A percentile compares a stretch with the other conserved stretches of the same genome.
Conservation (phyloP, 64 coral and sea anemone species). For the Pocillopora verrucosa region DNA sequence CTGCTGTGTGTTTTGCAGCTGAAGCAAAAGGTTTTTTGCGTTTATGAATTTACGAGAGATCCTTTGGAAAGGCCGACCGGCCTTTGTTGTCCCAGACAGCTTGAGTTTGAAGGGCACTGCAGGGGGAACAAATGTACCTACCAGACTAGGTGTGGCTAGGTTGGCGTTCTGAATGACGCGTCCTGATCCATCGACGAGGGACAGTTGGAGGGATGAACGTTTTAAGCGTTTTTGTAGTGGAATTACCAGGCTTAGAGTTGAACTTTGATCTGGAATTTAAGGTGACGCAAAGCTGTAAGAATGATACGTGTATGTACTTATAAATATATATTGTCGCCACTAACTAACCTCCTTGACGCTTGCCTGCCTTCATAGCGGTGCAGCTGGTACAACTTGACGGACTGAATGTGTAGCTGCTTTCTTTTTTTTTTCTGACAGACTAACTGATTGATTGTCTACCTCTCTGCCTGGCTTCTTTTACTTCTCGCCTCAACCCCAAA, state of each 20-base stretch:
- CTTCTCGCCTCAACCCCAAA: no score
- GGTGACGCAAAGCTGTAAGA: not conserved
- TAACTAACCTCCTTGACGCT: no score
- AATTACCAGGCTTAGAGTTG: conserved; percentile 68
- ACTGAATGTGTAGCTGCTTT: not conserved
- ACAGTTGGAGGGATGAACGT: conserved; percentile 7
- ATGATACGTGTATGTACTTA: not conserved
- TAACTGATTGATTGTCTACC: not conserved
- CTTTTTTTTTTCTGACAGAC: not conserved
- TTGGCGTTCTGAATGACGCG: not conserved
- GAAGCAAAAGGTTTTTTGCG: conserved; percentile 53
- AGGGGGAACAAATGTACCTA: conserved; percentile 49
- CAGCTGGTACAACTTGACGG: no score
- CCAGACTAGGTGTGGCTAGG: conserved; percentile 23
- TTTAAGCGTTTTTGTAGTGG: conserved; percentile 46
- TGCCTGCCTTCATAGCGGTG: no score
- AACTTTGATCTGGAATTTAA: conserved; percentile 32
- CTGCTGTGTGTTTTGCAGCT: not conserved
- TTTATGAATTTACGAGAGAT: conserved; percentile 49
- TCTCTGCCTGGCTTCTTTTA: not conserved
- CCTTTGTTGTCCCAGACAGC: conserved; percentile 29
- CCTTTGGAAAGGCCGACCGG: conserved; percentile 25
- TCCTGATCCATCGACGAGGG: conserved; percentile 28
- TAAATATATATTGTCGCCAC: no score
- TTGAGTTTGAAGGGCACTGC: conserved; percentile 49